These are phyloP conservation scores for Thunnus thynnus DNA, from an alignment of 2,113 vertebrate species.

Conservation along the genomic window DNA sequence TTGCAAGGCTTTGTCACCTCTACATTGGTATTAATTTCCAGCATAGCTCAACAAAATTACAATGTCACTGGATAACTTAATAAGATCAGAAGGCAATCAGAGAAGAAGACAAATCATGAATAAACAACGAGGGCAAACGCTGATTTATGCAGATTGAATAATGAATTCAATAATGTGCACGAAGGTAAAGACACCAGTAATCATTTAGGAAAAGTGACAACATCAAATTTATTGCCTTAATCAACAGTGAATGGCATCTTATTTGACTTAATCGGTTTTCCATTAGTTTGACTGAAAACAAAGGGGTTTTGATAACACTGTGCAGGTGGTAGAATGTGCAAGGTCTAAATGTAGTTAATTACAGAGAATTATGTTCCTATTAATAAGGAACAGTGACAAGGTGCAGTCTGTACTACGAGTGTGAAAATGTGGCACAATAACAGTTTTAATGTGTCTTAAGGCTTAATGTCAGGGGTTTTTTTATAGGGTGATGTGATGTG, in stretches of 20 bases:
- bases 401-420: not conserved
- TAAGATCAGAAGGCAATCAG: not conserved
- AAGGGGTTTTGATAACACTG: not conserved
- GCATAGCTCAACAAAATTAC: not conserved
- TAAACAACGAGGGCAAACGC: conserved; percentile 25
- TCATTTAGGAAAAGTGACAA: conserved; percentile 30
- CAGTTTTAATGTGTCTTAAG: conserved; percentile 4
- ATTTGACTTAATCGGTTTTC: conserved; percentile 31
- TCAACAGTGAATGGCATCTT: conserved; percentile 21
- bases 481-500: conserved; percentile 3
- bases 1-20: too few relatives aligned
- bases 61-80: not conserved
- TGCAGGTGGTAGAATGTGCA: conserved; percentile 18
- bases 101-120: conserved; percentile 11
- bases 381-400: conserved; percentile 13
- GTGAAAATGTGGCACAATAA: not conserved
- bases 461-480: conserved; percentile 2
- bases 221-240: conserved; percentile 12
- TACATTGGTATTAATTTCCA: not conserved
- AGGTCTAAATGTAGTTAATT: conserved; percentile 11
- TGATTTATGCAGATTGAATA: conserved; percentile 16
- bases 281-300: conserved; percentile 23
- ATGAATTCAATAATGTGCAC: conserved; percentile 24
- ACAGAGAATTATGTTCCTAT: conserved; percentile 13
- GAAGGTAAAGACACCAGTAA: conserved; percentile 33